Base-by-base conservation (phyloP, 2,797 vertebrate genomes). In the Ciconia nigra region DNA sequence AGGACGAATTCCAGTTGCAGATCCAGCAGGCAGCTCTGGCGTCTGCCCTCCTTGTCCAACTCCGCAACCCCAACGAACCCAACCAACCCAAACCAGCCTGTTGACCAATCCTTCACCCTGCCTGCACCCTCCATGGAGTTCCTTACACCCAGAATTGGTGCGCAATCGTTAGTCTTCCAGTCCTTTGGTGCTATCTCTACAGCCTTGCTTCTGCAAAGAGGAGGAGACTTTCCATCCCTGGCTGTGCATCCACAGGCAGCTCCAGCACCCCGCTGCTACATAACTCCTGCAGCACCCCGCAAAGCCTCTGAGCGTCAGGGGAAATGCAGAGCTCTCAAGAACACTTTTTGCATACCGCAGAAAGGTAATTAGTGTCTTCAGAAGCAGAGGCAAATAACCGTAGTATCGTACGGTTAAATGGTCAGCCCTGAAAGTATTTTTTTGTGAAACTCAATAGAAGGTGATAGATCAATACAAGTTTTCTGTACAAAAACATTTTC, bases 31-130 rank as follows among this genome's bases (percentile, higher is more conserved):
- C 18, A 71, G 19, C 44, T 85, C 41, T 62, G 42, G 21, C 7
- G 0, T 47, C 35, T 55, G 9, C 28, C 51, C 29, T 83, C 47
- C 37, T 10, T 51, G 8, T 44, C 35, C 52, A 73, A 26, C 35
- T 26, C 21, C 0, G 0, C n/a, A 83, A 57, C 6, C 5, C 9
- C 46, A 66, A 15, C 0, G 1, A 83, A 55, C 25, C 22, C 29
- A 66, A 79, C 5, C 41, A 83, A 70, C 14, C 44, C 49, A 78
- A 89, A 24, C 11, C 15, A 31, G 31, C 3, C n/a, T n/a, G n/a
- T n/a, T n/a, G n/a, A n/a, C n/a, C 47, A 41, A 20, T 66, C 29
- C 15, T 67, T 39, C 89, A 57, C 12, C 35, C 37, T 41, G 35
- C 41, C 65, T 66, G 28, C 24, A 41, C n/a, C 21, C 12, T 88